These are phyloP conservation scores for Atrina japonica DNA, from an alignment of 2,888 invertebrate genomes.

Conservation along the genomic window DNA sequence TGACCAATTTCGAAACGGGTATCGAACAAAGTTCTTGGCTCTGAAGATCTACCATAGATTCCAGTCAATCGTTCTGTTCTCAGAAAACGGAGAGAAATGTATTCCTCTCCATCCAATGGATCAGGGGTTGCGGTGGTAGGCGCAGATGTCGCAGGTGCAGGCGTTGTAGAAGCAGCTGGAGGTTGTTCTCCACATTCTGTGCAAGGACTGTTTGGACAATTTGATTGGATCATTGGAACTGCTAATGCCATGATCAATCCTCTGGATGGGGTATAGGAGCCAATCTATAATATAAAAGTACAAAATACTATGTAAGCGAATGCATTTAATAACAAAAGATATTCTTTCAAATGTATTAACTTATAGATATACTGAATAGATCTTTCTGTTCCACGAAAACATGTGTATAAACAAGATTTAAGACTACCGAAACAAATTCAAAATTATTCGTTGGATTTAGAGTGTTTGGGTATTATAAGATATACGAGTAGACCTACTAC, in stretches of 20 bases:
- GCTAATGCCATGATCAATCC: background rate
- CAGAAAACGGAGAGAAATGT: conserved; percentile 52
- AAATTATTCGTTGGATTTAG: too few relatives aligned
- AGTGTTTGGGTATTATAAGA: too few relatives aligned
- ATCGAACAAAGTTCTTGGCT: conserved; percentile 24
- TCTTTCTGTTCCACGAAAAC: too few relatives aligned
- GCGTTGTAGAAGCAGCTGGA: conserved; percentile 27
- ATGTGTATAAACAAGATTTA: too few relatives aligned
- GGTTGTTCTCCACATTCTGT: conserved; percentile 55
- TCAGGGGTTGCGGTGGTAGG: conserved; percentile 41
- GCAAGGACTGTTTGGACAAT: conserved; percentile 54
- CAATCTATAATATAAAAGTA: conserved; percentile 34
- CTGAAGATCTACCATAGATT: conserved; percentile 43
- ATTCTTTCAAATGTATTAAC: too few relatives aligned
- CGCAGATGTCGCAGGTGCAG: conserved; percentile 33
- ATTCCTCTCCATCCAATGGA: conserved; percentile 45
- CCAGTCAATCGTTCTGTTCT: conserved; percentile 66
- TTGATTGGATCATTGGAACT: conserved; percentile 27
- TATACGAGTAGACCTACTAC: too few relatives aligned
- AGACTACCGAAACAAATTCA: too few relatives aligned
- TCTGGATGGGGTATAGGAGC: conserved; percentile 25
- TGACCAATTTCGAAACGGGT: conserved; percentile 66
- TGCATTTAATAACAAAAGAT: too few relatives aligned
- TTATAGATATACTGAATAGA: too few relatives aligned
- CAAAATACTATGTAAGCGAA: too few relatives aligned